Evolutionary conservation across 2,888 invertebrate species (phyloP).

Genomic region (Folsomia candida): DNA sequence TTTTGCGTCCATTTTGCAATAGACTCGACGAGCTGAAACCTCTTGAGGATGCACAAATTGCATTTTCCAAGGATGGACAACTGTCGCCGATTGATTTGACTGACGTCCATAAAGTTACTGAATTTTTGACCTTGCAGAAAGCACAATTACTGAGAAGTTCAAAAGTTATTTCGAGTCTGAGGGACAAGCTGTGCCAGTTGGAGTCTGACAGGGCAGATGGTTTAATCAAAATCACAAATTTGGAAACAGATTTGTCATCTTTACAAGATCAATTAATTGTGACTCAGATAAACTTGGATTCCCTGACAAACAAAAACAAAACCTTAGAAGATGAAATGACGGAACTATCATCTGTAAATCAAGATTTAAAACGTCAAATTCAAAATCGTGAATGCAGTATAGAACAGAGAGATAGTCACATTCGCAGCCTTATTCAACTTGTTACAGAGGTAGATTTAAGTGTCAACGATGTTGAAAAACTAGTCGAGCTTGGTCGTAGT

Average conservation of each 20-base stretch:
- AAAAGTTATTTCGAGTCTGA: conserved; percentile 33
- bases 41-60: conserved; percentile 41
- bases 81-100: conserved; percentile 22
- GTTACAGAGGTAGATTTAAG: conserved; percentile 46
- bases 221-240: conserved; percentile 24
- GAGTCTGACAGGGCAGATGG: conserved; percentile 27
- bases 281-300: conserved; percentile 30
- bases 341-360: conserved; percentile 21
- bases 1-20: too few species aligned
- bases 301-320: conserved; percentile 27
- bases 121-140: conserved; percentile 39
- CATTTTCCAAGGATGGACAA: conserved; percentile 24
- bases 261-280: conserved; percentile 33
- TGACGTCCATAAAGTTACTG: conserved; percentile 25
- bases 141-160: conserved; percentile 38
- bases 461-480: conserved; percentile 35
- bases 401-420: conserved; percentile 32
- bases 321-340: conserved; percentile 27
- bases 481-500: conserved; percentile 37
- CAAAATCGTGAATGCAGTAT: conserved; percentile 31
- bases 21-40: conserved; percentile 44
- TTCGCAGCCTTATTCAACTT: conserved; percentile 35
- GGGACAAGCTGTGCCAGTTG: conserved; percentile 25
- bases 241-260: conserved; percentile 17
- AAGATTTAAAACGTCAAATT: conserved; percentile 23